These are phyloP conservation scores for Hepsetus odoe DNA, from an alignment of 2,113 vertebrate genomes.

Conservation along the genomic window DNA sequence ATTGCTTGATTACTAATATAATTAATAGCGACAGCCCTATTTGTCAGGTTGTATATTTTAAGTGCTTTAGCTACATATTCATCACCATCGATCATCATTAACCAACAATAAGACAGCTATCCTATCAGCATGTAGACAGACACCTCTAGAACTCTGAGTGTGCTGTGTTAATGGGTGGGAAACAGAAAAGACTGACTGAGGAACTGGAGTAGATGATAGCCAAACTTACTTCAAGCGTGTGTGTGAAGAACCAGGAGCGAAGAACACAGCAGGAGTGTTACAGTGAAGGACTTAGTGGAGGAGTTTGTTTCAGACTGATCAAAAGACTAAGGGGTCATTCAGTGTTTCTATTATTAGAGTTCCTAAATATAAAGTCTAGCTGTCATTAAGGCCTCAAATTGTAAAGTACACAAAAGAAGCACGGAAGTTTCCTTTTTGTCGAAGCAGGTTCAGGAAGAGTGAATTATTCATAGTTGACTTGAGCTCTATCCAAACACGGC, in stretches of 20 bases:
- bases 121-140: constrained; percentile 12
- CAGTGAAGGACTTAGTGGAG: background rate
- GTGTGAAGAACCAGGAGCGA: background rate
- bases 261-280: background rate
- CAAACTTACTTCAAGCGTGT: background rate
- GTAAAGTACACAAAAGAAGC: constrained; percentile 36
- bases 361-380: constrained; percentile 33
- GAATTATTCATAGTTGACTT: constrained; percentile 40
- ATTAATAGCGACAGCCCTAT: no score
- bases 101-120: constrained; percentile 1
- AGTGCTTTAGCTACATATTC: constrained; percentile 1
- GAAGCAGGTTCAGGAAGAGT: constrained; percentile 33
- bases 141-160: background rate
- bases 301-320: constrained; percentile 19
- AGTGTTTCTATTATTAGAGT: constrained; percentile 41
- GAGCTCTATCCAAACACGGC: constrained; percentile 33
- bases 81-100: constrained; percentile 39
- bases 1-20: no score
- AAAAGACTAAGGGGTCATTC: constrained; percentile 8
- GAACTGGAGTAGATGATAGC: background rate
- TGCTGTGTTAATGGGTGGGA: background rate
- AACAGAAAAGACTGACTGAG: background rate
- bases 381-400: constrained; percentile 17
- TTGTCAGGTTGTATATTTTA: no score
- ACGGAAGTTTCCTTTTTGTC: background rate